phyloP scores from a whole-genome alignment of 2,888 invertebrate genomes.

The Octonoba sinensis region DNA sequence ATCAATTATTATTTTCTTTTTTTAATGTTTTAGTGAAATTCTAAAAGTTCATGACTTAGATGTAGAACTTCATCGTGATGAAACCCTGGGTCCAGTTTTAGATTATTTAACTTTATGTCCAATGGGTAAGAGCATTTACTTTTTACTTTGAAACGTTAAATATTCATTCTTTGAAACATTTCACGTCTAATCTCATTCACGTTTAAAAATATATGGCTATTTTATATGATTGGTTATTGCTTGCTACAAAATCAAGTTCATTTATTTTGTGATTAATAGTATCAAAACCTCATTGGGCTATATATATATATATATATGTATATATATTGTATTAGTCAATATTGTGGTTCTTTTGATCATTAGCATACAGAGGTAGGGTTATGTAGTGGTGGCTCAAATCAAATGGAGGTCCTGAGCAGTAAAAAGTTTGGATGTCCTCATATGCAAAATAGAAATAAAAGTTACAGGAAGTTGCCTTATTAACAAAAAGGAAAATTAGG shows the following conservation, averaged over 20 bases:
- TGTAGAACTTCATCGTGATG: constrained; percentile 62
- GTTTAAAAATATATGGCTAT: background rate
- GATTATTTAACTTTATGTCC: constrained; percentile 63
- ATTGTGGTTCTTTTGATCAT: too few relatives aligned
- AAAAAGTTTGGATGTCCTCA: too few relatives aligned
- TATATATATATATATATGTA: too few relatives aligned
- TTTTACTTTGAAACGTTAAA: background rate
- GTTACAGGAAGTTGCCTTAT: too few relatives aligned
- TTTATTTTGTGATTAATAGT: too few relatives aligned
- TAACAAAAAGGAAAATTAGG: too few relatives aligned
- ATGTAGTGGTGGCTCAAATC: too few relatives aligned
- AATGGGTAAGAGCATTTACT: constrained; percentile 26
- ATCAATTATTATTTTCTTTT: constrained; percentile 2
- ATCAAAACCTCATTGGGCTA: too few relatives aligned
- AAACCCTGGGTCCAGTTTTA: constrained; percentile 58
- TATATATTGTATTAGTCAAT: too few relatives aligned
- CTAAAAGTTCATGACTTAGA: constrained; percentile 60
- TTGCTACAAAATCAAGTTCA: background rate
- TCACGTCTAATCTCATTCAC: background rate
- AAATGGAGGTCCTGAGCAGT: too few relatives aligned
- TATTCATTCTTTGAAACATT: background rate
- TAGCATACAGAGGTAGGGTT: too few relatives aligned
- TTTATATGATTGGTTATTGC: background rate
- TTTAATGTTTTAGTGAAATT: constrained; percentile 44
- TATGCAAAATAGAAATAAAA: too few relatives aligned